Conservation (phyloP, 2,797 vertebrate species). For the Oophaga sylvatica region DNA sequence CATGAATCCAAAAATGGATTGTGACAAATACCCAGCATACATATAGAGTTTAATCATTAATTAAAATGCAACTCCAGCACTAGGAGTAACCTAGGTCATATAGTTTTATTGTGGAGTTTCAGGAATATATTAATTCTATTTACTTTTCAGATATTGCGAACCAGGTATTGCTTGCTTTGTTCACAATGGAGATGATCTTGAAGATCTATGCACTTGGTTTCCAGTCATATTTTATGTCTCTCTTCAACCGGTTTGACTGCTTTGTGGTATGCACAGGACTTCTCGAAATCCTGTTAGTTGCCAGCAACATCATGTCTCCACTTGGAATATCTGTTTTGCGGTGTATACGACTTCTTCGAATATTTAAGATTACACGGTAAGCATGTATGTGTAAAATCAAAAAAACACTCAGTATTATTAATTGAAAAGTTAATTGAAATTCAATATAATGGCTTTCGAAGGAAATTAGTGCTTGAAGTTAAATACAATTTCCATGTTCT, state of each 20-base stretch:
- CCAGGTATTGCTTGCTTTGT: constrained; percentile 85
- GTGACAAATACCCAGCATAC: too few relatives aligned
- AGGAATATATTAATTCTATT: not conserved
- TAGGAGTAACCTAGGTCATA: not conserved
- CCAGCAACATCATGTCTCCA: constrained; percentile 80
- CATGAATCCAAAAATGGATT: too few relatives aligned
- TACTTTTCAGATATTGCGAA: constrained; percentile 83
- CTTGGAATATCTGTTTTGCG: constrained; percentile 96
- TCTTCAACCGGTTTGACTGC: constrained; percentile 98
- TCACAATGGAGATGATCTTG: constrained; percentile 91
- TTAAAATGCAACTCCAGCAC: not conserved
- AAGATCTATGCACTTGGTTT: constrained; percentile 95
- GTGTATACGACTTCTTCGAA: constrained; percentile 90
- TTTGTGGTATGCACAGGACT: constrained; percentile 91
- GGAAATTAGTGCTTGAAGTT: not conserved
- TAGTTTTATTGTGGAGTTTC: not conserved
- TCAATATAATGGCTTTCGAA: not conserved
- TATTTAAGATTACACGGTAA: constrained; percentile 97
- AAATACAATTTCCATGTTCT: too few relatives aligned
- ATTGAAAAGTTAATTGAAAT: not conserved
- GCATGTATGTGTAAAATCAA: constrained; percentile 18
- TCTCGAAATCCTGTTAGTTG: constrained; percentile 88
- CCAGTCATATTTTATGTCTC: constrained; percentile 91
- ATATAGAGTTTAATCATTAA: not conserved
- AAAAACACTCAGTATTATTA: too few relatives aligned